Base-by-base conservation (phyloP, 2,888 invertebrate species). In the Pyrgus malvae region DNA sequence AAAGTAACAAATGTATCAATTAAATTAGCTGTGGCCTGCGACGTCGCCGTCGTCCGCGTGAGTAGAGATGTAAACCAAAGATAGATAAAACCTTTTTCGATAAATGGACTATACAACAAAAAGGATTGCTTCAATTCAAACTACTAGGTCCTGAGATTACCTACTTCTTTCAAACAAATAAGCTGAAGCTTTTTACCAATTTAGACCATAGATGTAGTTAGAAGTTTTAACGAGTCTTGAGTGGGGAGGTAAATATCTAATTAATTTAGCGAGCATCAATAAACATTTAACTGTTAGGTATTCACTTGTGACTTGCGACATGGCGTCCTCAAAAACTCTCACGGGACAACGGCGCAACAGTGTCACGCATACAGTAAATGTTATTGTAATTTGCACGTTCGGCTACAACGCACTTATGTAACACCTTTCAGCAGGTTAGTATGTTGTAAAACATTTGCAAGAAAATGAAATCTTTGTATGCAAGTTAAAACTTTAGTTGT, bases 371-470 rank as follows among this genome's bases (percentile, higher is more conserved):
- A 37, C 29, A 44, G 51, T 6, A 44, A 51, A 51, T 51, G 51
- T 51, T 51, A 51, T 44, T 35, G 42, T 51, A 42, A 42, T 50
- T 42, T 44, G 42, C 51, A 51, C 42, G 42, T 51, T 44, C 35
- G 23, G 21, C 40, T 49, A 31, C 33, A 35, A 33, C 3, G 42
- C 33, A 44, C 23, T 51, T 35, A 25, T 35, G 25, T 42, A 42
- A 42, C 19, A 44, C 23, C 9, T 41, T 46, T 35, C 25, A 35
- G 21, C 42, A 42, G 35, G 50, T 42, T 23, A 42, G 33, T 17
- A 17, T 42, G 42, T 35, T 33, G 12, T 35, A 35, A 50, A 42
- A 42, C 35, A 31, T 23, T n/a, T 11, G 17, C 14, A 21, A 31
- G 45, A 17, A 42, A 42, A 23, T 17, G n/a, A 17, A 35, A 35